Evolutionary conservation across 1,140 invertebrate species (phyloP), one percentile per base, ranked within the genome.

Genomic region (Drosophila azteca): DNA sequence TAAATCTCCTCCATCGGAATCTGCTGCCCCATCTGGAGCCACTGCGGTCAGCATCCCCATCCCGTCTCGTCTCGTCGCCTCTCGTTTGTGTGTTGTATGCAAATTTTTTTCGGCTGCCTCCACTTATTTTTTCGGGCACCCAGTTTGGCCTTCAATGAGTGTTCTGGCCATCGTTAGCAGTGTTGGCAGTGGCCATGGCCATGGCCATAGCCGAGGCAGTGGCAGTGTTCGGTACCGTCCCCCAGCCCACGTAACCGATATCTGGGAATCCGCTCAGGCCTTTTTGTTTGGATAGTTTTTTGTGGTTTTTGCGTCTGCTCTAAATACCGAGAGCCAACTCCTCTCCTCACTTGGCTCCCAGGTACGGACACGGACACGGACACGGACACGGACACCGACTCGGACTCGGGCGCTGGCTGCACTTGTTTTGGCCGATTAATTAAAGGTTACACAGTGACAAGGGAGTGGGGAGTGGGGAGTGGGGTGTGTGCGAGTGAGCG

Each of bases 41-140:
- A 55, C 78, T 79, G 65, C 57, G 79, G 77, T 67, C 72, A 68
- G 82, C 63, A 4, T 11, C 9, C 35, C 35, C 35, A 11, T 39
- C 8, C 8, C 35, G 3, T 35, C 8, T 0, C 31, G 46, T 46
- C 26, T 41, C 48, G 39, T 22, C 26, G 9, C 49, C 52, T 71
- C 83, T 88, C 83, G 83, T 87, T 87, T 87, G 83, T 83, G 83
- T 83, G 83, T 83, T 82, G 83, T 88, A 88, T 88, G 83, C 76
- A 88, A 88, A 88, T 88, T 88, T 39, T 83, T 87, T 77, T 63
- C 50, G 81, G 79, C 70, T 82, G 53, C 79, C 75, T 79, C 75
- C 67, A 66, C 71, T 82, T 71, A 61, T 82, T 82, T 68, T 76
- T 67, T 57, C 49, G 22, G 61, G 64, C 50, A 39, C 35, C 11